phyloP scores from a whole-genome alignment of 2,113 vertebrate species.

The Lycocorax pyrrhopterus region DNA sequence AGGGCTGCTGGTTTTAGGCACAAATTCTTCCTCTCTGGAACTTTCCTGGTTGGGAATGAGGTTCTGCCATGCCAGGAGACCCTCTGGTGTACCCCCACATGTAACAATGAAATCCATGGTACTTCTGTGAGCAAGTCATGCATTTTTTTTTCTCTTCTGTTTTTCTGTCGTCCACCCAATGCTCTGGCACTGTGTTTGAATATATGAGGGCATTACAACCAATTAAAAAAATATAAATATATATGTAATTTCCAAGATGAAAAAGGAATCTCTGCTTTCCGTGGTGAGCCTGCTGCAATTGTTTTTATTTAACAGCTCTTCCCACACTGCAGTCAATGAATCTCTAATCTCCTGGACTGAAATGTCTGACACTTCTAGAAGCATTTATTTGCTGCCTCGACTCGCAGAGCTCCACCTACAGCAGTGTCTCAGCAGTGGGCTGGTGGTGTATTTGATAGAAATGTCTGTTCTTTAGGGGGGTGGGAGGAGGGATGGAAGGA shows the following conservation, averaged over 20 bases:
- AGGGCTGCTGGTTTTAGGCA: neutral
- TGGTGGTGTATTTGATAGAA: neutral
- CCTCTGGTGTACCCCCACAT: neutral
- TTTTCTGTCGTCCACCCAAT: neutral
- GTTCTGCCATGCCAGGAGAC: neutral
- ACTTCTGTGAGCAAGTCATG: neutral
- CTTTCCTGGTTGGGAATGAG: neutral
- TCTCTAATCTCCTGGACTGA: neutral
- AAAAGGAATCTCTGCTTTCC: neutral
- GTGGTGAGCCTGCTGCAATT: neutral
- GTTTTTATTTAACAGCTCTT: constrained; percentile 37
- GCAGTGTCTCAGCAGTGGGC: neutral
- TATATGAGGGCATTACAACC: neutral
- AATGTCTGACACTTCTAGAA: neutral
- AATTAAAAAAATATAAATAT: neutral
- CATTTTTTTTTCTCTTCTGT: neutral
- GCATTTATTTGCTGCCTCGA: neutral
- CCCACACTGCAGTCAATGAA: neutral
- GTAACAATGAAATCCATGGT: neutral
- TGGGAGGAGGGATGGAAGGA: neutral
- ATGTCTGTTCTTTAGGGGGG: neutral
- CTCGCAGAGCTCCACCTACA: neutral
- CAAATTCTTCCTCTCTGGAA: neutral
- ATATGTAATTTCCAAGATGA: neutral
- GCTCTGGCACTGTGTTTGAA: neutral